phyloP scores from a whole-genome alignment of 2,888 invertebrate species.

The Syritta pipiens region DNA sequence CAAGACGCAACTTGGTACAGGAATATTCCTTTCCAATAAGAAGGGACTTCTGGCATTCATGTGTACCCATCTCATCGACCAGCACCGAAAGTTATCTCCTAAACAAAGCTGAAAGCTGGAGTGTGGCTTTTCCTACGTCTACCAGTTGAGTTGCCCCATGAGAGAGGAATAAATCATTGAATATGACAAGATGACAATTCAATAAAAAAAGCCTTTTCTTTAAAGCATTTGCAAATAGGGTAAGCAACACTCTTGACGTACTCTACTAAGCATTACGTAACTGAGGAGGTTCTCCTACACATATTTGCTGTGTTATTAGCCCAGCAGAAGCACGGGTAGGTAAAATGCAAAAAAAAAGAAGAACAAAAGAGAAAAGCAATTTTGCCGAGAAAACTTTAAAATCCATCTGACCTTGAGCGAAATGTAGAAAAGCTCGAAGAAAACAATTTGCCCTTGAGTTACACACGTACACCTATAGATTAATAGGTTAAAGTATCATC shows the following conservation, averaged over 20 bases:
- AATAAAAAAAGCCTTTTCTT: neutral
- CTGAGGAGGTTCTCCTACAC: neutral
- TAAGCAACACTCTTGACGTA: neutral
- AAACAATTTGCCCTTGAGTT: conserved; percentile 53
- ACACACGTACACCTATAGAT: conserved; percentile 48
- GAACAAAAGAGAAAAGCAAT: neutral
- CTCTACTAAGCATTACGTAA: conserved; percentile 10
- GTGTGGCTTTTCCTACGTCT: no score
- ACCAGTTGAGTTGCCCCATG: no score
- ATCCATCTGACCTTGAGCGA: conserved; percentile 55
- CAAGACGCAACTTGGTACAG: no score
- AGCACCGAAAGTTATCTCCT: no score
- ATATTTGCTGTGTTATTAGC: conserved; percentile 10
- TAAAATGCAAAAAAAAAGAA: neutral
- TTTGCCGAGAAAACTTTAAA: conserved; percentile 33
- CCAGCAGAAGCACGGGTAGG: conserved; percentile 10
- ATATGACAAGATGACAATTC: neutral
- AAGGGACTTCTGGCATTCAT: no score
- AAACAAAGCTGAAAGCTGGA: no score
- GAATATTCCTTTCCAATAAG: no score
- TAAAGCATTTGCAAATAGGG: neutral
- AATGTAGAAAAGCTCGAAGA: conserved; percentile 45
- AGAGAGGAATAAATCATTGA: no score
- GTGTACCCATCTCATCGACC: no score
- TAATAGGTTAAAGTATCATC: conserved; percentile 61